phyloP scores from a whole-genome alignment of 2,888 invertebrate genomes.

The Lycaena phlaeas region DNA sequence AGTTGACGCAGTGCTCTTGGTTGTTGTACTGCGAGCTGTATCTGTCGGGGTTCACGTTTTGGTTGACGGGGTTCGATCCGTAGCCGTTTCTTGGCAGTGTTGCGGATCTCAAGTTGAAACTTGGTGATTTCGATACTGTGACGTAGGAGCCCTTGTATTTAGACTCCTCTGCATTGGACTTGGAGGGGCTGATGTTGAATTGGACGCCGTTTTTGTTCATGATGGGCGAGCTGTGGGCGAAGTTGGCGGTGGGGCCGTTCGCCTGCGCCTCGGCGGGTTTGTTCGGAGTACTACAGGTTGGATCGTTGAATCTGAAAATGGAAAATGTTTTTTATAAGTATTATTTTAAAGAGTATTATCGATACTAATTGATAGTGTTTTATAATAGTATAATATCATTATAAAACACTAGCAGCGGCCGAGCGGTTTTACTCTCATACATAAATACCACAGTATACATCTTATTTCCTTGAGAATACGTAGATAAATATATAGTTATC shows the following conservation, averaged over 20 bases:
- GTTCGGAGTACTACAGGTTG: constrained; percentile 64
- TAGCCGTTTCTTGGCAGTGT: constrained; percentile 82
- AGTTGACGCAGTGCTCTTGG: constrained; percentile 67
- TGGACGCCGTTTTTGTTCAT: constrained; percentile 72
- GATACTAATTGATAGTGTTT: too few relatives aligned
- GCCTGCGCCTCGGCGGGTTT: constrained; percentile 36
- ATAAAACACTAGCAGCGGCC: too few relatives aligned
- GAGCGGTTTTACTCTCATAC: too few relatives aligned
- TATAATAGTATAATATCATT: too few relatives aligned
- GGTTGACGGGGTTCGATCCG: constrained; percentile 46
- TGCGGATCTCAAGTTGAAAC: constrained; percentile 74
- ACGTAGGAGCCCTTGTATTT: constrained; percentile 54
- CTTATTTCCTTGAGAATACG: too few relatives aligned
- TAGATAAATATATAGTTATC: too few relatives aligned
- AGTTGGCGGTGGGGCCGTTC: constrained; percentile 47
- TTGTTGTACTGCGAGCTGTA: constrained; percentile 70
- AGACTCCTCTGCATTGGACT: constrained; percentile 57
- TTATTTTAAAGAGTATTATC: background rate
- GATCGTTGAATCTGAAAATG: constrained; percentile 75
- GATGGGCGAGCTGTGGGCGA: constrained; percentile 66
- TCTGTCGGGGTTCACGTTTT: constrained; percentile 59
- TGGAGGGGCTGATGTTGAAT: constrained; percentile 63
- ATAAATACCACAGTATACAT: too few relatives aligned
- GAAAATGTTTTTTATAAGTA: background rate
- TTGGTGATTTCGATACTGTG: constrained; percentile 57